phyloP scores from a whole-genome alignment of 37 sponge, comb jelly and placozoan species.

The Halisarca cf. caerulea region DNA sequence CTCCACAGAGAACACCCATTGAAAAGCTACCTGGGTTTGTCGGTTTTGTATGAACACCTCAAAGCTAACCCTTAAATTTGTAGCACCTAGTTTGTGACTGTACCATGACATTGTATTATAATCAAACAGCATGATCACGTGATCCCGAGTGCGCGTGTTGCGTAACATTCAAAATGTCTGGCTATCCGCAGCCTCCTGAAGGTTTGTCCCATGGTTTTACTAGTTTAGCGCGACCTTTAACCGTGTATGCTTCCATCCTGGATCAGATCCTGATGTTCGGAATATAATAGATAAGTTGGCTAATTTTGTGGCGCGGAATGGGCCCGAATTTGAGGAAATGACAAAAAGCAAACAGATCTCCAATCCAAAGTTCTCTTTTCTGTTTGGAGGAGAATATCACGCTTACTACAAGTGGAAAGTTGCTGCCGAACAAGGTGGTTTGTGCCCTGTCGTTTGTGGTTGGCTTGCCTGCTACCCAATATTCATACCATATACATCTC shows the following conservation, averaged over 20 bases:
- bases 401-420: slow-evolving; percentile 91
- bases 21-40: not conserved
- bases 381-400: slow-evolving; percentile 94
- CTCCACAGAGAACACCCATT: not conserved
- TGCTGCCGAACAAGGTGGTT: slow-evolving; percentile 11
- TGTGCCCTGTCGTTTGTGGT: no score
- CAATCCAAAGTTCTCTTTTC: slow-evolving; percentile 93
- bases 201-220: not conserved
- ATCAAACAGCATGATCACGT: not conserved
- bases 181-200: slow-evolving; percentile 22
- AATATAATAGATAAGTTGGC: slow-evolving; percentile 97
- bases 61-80: not conserved
- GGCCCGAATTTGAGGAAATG: slow-evolving; percentile 96
- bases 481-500: no score
- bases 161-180: slow-evolving; percentile 1
- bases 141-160: not conserved
- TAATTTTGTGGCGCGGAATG: slow-evolving; percentile 97
- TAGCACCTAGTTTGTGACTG: not conserved
- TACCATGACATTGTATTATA: not conserved
- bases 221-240: no score
- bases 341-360: slow-evolving; percentile 90
- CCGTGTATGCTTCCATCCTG: no score
- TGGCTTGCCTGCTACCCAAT: no score
- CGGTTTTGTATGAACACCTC: slow-evolving; percentile 4
- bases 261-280: slow-evolving; percentile 65